Conservation (phyloP, 2,113 vertebrate species). For the Pedetes capensis region DNA sequence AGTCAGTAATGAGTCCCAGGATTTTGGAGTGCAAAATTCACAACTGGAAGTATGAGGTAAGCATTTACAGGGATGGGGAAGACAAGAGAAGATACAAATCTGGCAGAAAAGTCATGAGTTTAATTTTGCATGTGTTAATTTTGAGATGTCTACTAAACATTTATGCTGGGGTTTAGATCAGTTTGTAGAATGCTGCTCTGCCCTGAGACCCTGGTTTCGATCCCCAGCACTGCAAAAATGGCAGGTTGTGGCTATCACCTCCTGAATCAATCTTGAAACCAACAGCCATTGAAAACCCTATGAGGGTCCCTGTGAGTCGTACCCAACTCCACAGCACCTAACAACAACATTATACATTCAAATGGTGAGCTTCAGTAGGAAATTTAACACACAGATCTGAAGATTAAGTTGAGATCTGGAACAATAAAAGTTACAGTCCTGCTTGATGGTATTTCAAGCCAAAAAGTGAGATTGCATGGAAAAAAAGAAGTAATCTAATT, state of each 20-base stretch:
- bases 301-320: no score
- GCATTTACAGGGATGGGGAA: background rate
- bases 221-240: no score
- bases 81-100: background rate
- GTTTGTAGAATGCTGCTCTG: no score
- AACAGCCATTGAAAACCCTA: no score
- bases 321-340: no score
- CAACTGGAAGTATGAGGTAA: rapidly evolving
- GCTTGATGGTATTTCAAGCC: background rate
- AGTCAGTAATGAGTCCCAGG: background rate
- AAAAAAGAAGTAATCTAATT: background rate
- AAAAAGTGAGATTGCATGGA: background rate
- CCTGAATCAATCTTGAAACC: no score
- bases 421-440: background rate
- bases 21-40: background rate
- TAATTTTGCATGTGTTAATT: background rate
- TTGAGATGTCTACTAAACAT: background rate
- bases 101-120: background rate
- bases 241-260: no score
- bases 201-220: no score
- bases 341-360: background rate
- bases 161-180: no score
- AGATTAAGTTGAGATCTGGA: background rate
- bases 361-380: background rate
- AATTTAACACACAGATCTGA: background rate